Evolutionary conservation across 1,140 invertebrate species (phyloP).

Genomic region (Himalopsyche phryganea): DNA sequence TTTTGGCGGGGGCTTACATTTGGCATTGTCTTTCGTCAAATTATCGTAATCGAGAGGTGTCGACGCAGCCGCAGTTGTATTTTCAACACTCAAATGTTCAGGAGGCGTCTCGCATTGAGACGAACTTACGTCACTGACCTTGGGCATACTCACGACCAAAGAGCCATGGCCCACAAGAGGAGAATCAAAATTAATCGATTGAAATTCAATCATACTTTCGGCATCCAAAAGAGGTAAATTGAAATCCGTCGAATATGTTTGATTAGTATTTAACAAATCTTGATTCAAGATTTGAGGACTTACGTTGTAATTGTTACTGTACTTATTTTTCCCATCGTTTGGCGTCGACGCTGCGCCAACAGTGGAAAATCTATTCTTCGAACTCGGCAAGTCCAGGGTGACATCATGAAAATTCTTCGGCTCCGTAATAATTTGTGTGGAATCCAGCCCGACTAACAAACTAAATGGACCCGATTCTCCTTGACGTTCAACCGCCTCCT

Average conservation of each 20-base stretch:
- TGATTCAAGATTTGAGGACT: too few species aligned
- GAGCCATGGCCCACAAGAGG: neutral
- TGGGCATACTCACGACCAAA: constrained; percentile 10
- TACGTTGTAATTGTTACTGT: neutral
- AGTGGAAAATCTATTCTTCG: neutral
- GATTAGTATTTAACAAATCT: too few species aligned
- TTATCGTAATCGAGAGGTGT: constrained; percentile 3
- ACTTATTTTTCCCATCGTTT: neutral
- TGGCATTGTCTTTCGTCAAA: constrained; percentile 1
- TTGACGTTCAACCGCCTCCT: constrained; percentile 41
- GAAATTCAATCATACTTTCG: constrained; percentile 24
- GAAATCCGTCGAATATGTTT: constrained; percentile 1
- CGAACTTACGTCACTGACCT: neutral
- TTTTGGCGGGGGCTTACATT: neutral
- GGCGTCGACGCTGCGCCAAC: neutral
- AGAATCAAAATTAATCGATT: constrained; percentile 18
- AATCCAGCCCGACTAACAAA: constrained; percentile 51
- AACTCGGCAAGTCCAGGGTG: neutral
- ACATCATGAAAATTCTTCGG: neutral
- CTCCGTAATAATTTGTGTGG: neutral
- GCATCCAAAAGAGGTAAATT: constrained; percentile 10
- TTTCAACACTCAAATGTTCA: neutral
- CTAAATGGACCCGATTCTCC: constrained; percentile 55
- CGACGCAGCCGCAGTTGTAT: neutral
- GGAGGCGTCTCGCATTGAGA: constrained; percentile 4